Percentiles rank a stretch among this genome's conserved stretches.
Evolutionary conservation across 2,113 vertebrate species (phyloP).

Genomic region (Nothocercus nigrocapillus): DNA sequence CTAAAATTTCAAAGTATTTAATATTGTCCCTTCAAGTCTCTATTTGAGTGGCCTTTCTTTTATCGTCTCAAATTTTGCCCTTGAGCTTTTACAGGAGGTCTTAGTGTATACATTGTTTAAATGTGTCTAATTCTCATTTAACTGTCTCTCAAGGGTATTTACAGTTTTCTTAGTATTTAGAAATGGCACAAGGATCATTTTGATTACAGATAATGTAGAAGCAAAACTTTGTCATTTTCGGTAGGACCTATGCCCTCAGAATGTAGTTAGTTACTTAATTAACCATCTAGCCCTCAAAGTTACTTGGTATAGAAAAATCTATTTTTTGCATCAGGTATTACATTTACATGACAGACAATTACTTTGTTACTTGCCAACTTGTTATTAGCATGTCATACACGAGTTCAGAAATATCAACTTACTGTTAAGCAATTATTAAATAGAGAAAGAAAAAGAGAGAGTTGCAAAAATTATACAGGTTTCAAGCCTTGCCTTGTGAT

Average conservation of each 20-base stretch:
- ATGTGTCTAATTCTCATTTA: neutral
- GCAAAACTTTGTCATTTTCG: neutral
- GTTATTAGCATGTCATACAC: neutral
- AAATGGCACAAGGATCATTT: neutral
- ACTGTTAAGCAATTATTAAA: constrained; percentile 1
- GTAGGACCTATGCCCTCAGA: neutral
- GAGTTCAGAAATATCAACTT: constrained; percentile 6
- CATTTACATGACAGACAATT: neutral
- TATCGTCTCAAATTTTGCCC: neutral
- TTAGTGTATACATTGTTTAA: neutral
- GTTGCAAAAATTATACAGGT: neutral
- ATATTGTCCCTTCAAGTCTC: neutral
- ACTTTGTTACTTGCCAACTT: neutral
- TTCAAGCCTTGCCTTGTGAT: neutral
- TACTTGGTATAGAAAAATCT: neutral
- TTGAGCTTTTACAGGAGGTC: neutral
- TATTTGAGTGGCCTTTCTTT: neutral
- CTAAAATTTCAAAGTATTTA: neutral
- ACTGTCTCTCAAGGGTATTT: neutral
- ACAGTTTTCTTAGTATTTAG: neutral
- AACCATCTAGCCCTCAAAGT: neutral
- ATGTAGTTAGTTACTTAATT: neutral
- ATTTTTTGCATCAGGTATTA: neutral
- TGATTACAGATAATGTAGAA: neutral
- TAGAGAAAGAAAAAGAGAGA: neutral